Conservation (phyloP, 2,888 invertebrate genomes). For the Pseudanteris insignis region DNA sequence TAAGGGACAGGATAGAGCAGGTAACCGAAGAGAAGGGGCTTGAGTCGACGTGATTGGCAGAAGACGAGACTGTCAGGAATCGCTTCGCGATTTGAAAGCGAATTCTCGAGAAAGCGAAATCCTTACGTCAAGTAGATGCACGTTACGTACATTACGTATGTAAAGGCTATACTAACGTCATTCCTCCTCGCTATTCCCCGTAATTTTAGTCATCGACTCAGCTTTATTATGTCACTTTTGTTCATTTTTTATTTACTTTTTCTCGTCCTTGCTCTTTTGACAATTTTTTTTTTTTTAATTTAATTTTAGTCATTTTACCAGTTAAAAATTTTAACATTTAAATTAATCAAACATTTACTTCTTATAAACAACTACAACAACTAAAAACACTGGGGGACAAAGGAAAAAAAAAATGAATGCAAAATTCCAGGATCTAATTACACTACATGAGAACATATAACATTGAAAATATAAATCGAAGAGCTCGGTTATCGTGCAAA, state of each 20-base stretch:
- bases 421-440: no score
- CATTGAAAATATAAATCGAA: no score
- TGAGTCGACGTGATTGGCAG: conserved; percentile 65
- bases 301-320: no score
- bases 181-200: conserved; percentile 26
- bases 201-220: conserved; percentile 16
- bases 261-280: no score
- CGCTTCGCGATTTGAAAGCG: conserved; percentile 61
- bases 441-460: no score
- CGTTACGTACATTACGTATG: conserved; percentile 44
- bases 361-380: no score
- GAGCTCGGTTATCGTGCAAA: no score
- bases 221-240: conserved; percentile 7
- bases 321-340: no score
- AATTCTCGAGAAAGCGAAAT: conserved; percentile 60
- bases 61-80: conserved; percentile 60
- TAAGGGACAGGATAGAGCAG: conserved; percentile 60
- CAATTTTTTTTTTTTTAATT: no score
- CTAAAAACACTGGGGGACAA: no score
- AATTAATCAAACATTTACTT: no score
- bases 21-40: conserved; percentile 64
- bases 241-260: background rate
- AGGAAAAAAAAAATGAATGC: no score
- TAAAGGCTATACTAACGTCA: conserved; percentile 39
- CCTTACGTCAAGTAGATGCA: conserved; percentile 50